Percentiles rank a stretch among this genome's conserved stretches.
These are phyloP conservation scores for Passerculus sandwichensis DNA, from an alignment of 2,797 vertebrate genomes.

Conservation along the genomic window DNA sequence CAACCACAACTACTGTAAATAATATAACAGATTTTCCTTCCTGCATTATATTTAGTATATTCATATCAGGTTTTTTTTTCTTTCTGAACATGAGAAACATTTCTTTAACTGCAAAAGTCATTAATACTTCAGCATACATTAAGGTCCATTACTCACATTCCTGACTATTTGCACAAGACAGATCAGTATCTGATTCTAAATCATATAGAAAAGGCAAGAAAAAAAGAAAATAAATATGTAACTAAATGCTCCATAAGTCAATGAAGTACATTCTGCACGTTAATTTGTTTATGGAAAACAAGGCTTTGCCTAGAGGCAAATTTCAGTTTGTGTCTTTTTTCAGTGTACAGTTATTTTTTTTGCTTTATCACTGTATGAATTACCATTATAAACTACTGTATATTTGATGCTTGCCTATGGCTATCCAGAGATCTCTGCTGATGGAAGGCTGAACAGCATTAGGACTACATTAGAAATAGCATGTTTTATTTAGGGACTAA, in stretches of 20 bases:
- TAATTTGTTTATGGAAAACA: conserved; percentile 51
- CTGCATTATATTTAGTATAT: neutral
- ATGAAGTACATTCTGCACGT: neutral
- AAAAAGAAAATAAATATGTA: neutral
- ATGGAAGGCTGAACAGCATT: conserved; percentile 39
- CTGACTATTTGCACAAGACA: neutral
- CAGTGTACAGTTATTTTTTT: conserved; percentile 18
- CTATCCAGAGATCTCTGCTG: conserved; percentile 48
- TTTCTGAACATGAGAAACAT: neutral
- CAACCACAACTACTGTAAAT: neutral
- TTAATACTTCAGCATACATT: neutral
- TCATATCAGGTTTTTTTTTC: neutral
- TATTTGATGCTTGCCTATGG: conserved; percentile 65
- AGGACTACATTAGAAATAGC: conserved; percentile 67
- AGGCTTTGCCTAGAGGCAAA: conserved; percentile 37
- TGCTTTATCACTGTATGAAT: conserved; percentile 25
- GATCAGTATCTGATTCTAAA: neutral
- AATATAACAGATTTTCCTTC: neutral
- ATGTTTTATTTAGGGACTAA: conserved; percentile 76
- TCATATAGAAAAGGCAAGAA: neutral
- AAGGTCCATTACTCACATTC: neutral
- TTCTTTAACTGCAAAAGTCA: neutral
- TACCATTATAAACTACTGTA: conserved; percentile 57
- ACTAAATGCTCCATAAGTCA: neutral
- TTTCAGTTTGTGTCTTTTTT: conserved; percentile 38